phyloP scores from a whole-genome alignment of 2,797 vertebrate species.

The Sternotherus odoratus region DNA sequence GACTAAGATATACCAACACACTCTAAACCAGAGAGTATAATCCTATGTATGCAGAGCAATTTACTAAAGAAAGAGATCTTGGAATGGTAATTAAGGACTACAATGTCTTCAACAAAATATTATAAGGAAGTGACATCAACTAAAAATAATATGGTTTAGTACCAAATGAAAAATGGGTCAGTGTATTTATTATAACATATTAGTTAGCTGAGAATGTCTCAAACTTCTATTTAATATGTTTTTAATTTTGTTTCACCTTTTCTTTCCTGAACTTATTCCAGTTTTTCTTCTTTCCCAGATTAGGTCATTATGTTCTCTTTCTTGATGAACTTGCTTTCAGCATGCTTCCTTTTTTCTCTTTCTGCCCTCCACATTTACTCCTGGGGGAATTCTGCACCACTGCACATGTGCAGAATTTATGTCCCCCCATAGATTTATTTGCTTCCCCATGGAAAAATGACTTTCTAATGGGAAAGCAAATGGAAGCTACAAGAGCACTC shows the following conservation, averaged over 20 bases:
- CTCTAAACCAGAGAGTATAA: neutral
- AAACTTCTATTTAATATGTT: fast-evolving
- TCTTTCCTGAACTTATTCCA: fast-evolving
- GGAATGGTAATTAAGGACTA: neutral
- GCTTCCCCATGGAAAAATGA: too few relatives aligned
- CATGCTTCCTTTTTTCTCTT: neutral
- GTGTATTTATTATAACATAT: neutral
- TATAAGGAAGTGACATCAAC: neutral
- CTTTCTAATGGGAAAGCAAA: too few relatives aligned
- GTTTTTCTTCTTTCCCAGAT: neutral
- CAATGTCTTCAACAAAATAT: neutral
- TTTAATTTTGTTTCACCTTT: fast-evolving
- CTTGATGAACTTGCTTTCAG: neutral
- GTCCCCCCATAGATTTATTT: too few relatives aligned
- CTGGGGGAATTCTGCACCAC: too few relatives aligned
- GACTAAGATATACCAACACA: neutral
- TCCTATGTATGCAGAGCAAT: neutral
- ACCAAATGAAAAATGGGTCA: neutral
- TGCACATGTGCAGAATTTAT: too few relatives aligned
- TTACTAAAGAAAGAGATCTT: neutral
- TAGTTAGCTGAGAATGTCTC: neutral
- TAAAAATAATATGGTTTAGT: neutral
- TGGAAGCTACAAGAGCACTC: too few relatives aligned
- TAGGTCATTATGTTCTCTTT: fast-evolving
- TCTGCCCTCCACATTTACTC: too few relatives aligned